phyloP scores from a whole-genome alignment of 2,797 vertebrate species.

The Hemitrygon akajei region DNA sequence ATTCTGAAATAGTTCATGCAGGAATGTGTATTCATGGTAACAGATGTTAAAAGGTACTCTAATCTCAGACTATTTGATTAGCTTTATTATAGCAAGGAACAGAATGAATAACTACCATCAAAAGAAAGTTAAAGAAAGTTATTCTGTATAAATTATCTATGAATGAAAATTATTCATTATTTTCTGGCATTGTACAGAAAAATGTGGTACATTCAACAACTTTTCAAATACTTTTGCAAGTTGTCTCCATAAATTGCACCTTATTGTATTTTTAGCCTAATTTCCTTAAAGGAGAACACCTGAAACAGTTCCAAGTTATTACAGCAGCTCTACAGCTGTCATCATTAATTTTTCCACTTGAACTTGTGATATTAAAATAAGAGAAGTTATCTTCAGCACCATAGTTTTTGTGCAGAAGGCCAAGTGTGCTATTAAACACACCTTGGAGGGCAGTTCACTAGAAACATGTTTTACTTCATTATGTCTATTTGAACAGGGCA shows the following conservation, averaged over 20 bases:
- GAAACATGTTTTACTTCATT: no score
- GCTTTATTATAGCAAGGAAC: neutral
- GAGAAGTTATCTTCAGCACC: neutral
- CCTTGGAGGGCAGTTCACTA: no score
- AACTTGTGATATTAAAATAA: neutral
- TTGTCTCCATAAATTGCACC: neutral
- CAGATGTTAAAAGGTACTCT: neutral
- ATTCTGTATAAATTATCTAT: no score
- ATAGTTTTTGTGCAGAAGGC: no score
- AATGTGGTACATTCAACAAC: neutral
- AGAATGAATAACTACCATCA: neutral
- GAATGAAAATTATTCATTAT: no score
- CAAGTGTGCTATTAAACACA: no score
- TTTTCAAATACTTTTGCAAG: neutral
- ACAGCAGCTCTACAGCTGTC: neutral
- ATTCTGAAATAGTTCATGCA: neutral
- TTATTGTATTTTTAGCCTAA: neutral
- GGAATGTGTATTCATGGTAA: neutral
- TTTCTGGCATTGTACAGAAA: neutral
- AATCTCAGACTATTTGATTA: neutral
- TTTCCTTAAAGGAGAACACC: neutral
- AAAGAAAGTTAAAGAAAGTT: neutral
- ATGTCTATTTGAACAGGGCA: no score
- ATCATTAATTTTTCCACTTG: neutral
- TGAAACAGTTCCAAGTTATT: neutral